Conservation (phyloP, 1,140 invertebrate species). For the Caenorhabditis brenneri region DNA sequence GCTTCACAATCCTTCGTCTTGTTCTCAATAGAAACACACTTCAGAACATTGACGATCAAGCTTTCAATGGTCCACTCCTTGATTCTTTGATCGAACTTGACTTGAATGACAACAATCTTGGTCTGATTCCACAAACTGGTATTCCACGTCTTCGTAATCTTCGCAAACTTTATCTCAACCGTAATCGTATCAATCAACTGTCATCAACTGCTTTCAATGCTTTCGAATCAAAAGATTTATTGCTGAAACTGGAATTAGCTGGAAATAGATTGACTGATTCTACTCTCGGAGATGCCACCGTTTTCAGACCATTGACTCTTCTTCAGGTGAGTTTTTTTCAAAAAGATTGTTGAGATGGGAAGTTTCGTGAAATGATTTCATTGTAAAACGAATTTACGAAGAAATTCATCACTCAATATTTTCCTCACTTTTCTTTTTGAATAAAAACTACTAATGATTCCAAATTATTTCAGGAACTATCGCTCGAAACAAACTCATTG, state of each 20-base stretch:
- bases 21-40: conserved; percentile 69
- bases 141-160: conserved; percentile 60
- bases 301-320: conserved; percentile 64
- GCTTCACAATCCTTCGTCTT: conserved; percentile 67
- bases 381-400: too few species aligned
- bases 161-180: conserved; percentile 68
- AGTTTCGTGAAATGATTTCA: too few species aligned
- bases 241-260: conserved; percentile 68
- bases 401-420: too few species aligned
- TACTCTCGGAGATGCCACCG: conserved; percentile 59
- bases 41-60: conserved; percentile 60
- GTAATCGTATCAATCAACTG: conserved; percentile 65
- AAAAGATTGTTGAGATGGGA: too few species aligned
- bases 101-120: conserved; percentile 67
- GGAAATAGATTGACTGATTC: conserved; percentile 66
- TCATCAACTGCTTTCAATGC: conserved; percentile 59
- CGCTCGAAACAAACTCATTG: conserved; percentile 69
- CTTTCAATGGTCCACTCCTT: conserved; percentile 66
- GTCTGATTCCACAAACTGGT: conserved; percentile 60
- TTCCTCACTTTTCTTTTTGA: too few species aligned
- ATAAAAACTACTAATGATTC: too few species aligned
- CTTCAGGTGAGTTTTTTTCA: conserved; percentile 58
- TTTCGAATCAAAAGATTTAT: conserved; percentile 60
- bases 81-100: conserved; percentile 69
- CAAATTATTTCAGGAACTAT: conserved; percentile 61